These are phyloP conservation scores for Montifringilla adamsi DNA, from an alignment of 2,113 vertebrate genomes.

Conservation along the genomic window DNA sequence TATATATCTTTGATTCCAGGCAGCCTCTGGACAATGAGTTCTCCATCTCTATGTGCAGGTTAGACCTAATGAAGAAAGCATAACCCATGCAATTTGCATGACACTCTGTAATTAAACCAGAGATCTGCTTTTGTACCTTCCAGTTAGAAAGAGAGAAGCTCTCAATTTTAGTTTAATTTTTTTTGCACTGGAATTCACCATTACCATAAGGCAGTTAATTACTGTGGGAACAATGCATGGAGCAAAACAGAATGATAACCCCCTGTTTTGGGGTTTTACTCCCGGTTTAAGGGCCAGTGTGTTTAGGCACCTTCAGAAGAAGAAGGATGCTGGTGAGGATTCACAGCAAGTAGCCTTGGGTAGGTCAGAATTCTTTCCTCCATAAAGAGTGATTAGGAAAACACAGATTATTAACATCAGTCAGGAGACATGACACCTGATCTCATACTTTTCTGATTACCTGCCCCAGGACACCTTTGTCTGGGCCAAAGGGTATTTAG, in stretches of 20 bases:
- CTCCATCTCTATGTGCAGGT: not conserved
- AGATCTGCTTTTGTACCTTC: not conserved
- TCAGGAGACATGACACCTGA: slow-evolving; percentile 46
- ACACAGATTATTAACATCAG: slow-evolving; percentile 50
- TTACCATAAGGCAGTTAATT: not conserved
- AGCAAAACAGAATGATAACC: not conserved
- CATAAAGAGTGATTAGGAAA: not conserved
- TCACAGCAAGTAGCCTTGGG: not conserved
- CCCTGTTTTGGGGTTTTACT: not conserved
- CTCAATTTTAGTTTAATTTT: not conserved
- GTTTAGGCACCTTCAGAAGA: not conserved
- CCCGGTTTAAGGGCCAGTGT: not conserved
- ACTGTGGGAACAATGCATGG: not conserved
- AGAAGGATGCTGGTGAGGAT: not conserved
- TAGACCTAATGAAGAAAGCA: not conserved
- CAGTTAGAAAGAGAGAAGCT: not conserved
- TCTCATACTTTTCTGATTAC: slow-evolving; percentile 54
- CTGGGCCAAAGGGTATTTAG: slow-evolving; percentile 55
- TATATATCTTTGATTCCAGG: not conserved
- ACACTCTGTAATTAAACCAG: not conserved
- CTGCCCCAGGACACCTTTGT: slow-evolving; percentile 64
- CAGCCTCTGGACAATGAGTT: not conserved
- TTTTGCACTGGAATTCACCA: not conserved
- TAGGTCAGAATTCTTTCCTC: slow-evolving; percentile 1
- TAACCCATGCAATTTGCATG: not conserved